Percentiles rank a stretch among this genome's conserved stretches.
Evolutionary conservation across 2,113 vertebrate genomes (phyloP).

Genomic region (Morphnarchus princeps): DNA sequence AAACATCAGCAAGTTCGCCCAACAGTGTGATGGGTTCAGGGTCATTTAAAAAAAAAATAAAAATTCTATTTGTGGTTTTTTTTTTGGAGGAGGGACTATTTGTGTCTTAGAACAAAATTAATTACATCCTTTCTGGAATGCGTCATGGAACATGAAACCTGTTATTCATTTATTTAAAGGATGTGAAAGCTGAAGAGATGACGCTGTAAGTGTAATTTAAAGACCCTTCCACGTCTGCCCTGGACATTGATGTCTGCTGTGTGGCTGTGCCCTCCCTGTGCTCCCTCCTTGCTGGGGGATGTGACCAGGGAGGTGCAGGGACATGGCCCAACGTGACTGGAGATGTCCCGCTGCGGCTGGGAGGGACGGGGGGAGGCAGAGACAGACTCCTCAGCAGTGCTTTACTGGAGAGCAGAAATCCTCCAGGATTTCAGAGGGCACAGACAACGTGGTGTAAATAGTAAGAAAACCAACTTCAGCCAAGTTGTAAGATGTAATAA

Average conservation of each 20-base stretch:
- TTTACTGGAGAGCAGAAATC: background rate
- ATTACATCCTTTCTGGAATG: background rate
- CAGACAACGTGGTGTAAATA: background rate
- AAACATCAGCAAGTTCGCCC: background rate
- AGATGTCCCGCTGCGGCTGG: background rate
- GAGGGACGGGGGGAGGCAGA: background rate
- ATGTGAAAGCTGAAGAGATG: background rate
- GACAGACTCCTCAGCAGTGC: background rate
- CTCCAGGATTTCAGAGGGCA: background rate
- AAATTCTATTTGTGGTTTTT: background rate
- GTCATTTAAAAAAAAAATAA: background rate
- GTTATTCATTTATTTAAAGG: background rate
- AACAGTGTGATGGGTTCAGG: background rate
- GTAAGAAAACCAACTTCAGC: background rate
- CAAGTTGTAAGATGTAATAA: background rate
- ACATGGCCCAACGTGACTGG: rapidly evolving
- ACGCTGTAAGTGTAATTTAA: background rate
- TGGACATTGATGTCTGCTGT: background rate
- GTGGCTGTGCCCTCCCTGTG: background rate
- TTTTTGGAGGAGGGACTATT: background rate
- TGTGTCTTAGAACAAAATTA: background rate
- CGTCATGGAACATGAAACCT: background rate
- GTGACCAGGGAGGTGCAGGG: background rate
- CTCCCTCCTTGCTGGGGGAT: background rate
- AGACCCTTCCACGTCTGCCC: background rate